phyloP scores from a whole-genome alignment of 1,140 invertebrate species.

The Drosophila suzukii region DNA sequence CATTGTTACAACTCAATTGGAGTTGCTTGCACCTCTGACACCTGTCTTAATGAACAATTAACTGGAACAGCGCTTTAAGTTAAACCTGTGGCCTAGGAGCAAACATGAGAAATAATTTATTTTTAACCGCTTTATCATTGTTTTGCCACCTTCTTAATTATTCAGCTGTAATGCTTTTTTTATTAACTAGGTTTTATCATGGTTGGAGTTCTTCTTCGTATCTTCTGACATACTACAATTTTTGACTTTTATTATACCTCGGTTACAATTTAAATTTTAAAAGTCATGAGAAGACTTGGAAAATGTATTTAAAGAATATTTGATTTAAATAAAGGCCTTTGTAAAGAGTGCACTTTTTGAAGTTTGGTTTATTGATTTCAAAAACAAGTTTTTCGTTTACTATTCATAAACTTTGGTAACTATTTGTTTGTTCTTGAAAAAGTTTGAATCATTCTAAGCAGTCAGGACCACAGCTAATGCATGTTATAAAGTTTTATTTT shows the following conservation, averaged over 20 bases:
- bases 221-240: neutral
- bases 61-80: neutral
- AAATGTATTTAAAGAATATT: no score
- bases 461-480: conserved; percentile 21
- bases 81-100: neutral
- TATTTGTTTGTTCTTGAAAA: conserved; percentile 5
- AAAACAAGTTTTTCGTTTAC: neutral
- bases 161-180: neutral
- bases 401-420: neutral
- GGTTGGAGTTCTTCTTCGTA: neutral
- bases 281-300: no score
- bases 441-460: neutral
- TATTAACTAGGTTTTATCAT: neutral
- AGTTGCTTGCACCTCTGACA: conserved; percentile 5
- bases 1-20: neutral
- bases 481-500: conserved; percentile 18
- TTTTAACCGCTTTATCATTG: neutral
- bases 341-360: neutral
- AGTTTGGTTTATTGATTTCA: neutral
- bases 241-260: neutral
- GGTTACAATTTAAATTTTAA: neutral
- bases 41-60: conserved; percentile 10
- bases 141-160: conserved; percentile 2
- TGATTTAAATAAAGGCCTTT: no score
- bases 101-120: neutral